A percentile compares a stretch with the other conserved stretches of the same genome.
Evolutionary conservation across 2,113 vertebrate species (phyloP).

Genomic region (Semnornis frantzii): DNA sequence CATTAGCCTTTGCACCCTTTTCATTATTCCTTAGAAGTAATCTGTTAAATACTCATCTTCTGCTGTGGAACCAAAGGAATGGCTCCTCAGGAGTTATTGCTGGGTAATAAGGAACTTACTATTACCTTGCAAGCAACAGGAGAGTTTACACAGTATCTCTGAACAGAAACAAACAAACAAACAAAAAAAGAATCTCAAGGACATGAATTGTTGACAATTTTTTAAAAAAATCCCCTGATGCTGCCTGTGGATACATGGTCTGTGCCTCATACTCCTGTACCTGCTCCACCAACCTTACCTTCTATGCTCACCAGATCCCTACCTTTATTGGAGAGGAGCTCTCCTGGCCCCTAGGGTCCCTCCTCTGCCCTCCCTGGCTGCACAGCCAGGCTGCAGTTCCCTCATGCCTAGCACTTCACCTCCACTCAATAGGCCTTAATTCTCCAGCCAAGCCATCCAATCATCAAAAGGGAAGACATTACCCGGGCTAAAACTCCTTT

Average conservation of each 20-base stretch:
- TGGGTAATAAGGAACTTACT: neutral
- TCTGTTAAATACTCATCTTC: neutral
- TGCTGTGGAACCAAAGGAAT: neutral
- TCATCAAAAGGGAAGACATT: no score
- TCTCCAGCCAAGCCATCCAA: neutral
- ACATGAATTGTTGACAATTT: neutral
- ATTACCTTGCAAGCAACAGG: neutral
- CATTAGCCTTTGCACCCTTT: neutral
- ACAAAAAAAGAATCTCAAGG: neutral
- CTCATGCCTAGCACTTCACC: neutral
- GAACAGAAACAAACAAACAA: neutral
- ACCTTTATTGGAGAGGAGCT: neutral
- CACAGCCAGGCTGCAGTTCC: neutral
- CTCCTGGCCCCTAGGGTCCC: no score
- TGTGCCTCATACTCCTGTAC: rapidly evolving
- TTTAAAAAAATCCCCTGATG: neutral
- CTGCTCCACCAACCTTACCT: neutral
- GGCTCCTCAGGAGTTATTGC: neutral
- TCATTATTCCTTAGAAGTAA: neutral
- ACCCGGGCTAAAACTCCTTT: neutral
- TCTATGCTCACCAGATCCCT: neutral
- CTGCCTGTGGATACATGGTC: rapidly evolving
- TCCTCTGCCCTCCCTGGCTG: rapidly evolving
- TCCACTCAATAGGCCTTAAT: no score
- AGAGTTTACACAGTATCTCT: neutral